Base-by-base conservation (phyloP, 2,113 vertebrate species). In the Progne subis region DNA sequence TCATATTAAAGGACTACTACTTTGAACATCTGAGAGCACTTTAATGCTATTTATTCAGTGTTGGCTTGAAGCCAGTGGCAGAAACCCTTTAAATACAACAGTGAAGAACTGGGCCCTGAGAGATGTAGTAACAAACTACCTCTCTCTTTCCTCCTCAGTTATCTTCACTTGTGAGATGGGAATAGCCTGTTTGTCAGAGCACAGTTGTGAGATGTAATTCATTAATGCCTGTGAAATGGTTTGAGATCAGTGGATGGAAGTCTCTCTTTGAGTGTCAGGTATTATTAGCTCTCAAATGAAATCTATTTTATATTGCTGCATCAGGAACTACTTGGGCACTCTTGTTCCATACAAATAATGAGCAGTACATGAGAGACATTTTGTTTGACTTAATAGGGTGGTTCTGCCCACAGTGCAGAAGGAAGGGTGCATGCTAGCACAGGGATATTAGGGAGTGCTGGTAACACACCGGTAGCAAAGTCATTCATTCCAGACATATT, bases 141-240 rank as follows among this genome's bases (percentile, higher is more conserved):
- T 59, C 53, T 90, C 80, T 84, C 65, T 87, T 94, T 69, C 77
- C 76, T 91, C 81, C 93, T 91, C 91, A 69, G 94, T 92, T 91
- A 72, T 89, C 86, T 94, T 89, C 53, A 53, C 77, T 76, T 96
- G 92, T 82, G 90, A 95, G 91, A 90, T 86, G 90, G 94, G 93
- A 82, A 92, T 88, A 83, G 29, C 52, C 79, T 93, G 93, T 95
- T 95, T 92, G 71, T 91, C 71, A 77, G 78, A 80, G 52, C 82
- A 85, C 63, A 49, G 71, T 95, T 91, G 72, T 80, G 82, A 95
- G 71, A n/a, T 41, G 47, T 92, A 91, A 91, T 97, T 96, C 94
- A 92, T 95, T 95, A 95, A 90, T 47, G 85, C 39, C 57, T 80
- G 60, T 82, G 88, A 91, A 94, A 91, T 70, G 67, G 55, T 88